phyloP scores from a whole-genome alignment of 1,140 invertebrate genomes.

The Drosophila mayri region DNA sequence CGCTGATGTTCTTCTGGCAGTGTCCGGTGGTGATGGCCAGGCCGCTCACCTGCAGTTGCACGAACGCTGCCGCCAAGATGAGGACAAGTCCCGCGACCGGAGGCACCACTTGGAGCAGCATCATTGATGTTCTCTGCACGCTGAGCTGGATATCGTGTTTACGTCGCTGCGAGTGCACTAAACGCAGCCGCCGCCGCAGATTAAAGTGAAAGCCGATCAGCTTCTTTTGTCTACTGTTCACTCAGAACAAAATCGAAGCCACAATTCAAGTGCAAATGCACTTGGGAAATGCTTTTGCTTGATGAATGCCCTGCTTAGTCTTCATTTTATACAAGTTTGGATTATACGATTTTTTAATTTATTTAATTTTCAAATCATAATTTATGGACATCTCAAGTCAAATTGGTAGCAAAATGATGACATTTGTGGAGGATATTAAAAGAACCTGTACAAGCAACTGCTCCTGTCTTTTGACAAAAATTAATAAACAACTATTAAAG shows the following conservation, averaged over 20 bases:
- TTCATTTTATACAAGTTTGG: not conserved
- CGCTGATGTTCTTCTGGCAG: slow-evolving; percentile 76
- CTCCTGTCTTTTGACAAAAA: not conserved
- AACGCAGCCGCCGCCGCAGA: slow-evolving; percentile 44
- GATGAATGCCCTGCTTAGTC: not conserved
- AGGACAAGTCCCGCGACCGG: slow-evolving; percentile 24
- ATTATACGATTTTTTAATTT: not conserved
- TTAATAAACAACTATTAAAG: not conserved
- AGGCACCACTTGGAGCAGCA: slow-evolving; percentile 41
- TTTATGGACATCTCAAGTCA: not conserved
- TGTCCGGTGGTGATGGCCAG: slow-evolving; percentile 70
- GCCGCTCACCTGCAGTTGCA: slow-evolving; percentile 4
- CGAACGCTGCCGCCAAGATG: not conserved
- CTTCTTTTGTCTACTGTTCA: slow-evolving; percentile 43
- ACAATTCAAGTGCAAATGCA: slow-evolving; percentile 1
- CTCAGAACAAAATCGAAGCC: slow-evolving; percentile 18
- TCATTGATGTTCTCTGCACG: slow-evolving; percentile 17
- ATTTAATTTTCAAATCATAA: not conserved
- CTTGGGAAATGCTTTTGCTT: not conserved
- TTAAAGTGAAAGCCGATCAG: slow-evolving; percentile 56
- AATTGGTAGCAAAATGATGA: not conserved
- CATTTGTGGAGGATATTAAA: not conserved
- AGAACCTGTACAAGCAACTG: not conserved
- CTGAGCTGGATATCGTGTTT: slow-evolving; percentile 36
- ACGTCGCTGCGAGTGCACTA: slow-evolving; percentile 51